phyloP scores from a whole-genome alignment of 2,797 vertebrate genomes.

The Tapera naevia region DNA sequence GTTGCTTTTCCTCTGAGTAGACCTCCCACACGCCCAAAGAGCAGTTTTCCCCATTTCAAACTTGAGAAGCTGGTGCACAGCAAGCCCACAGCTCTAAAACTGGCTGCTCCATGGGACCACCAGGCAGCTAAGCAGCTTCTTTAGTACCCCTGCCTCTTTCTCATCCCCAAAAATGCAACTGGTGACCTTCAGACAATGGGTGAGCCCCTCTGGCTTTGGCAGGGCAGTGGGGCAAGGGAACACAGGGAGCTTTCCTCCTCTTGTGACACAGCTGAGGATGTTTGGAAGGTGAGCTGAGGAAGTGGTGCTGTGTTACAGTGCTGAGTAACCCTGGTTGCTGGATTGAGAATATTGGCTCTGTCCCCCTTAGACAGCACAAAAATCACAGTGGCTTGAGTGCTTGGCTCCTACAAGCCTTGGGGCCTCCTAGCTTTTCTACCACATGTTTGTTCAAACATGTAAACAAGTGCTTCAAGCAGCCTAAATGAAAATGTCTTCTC shows the following conservation, averaged over 20 bases:
- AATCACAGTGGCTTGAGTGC: background rate
- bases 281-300: background rate
- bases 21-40: background rate
- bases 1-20: background rate
- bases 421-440: background rate
- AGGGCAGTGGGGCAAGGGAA: accelerated
- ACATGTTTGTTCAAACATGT: background rate
- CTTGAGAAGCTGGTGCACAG: background rate
- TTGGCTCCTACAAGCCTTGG: background rate
- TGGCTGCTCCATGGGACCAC: accelerated
- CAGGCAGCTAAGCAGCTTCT: background rate
- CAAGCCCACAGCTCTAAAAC: accelerated
- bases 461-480: background rate
- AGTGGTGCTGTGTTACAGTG: accelerated
- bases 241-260: background rate
- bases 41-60: accelerated
- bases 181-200: accelerated
- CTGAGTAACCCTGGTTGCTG: background rate
- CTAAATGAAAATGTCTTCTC: background rate
- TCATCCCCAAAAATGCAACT: background rate
- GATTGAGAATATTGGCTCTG: background rate
- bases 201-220: background rate
- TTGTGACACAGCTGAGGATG: accelerated
- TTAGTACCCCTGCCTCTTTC: background rate
- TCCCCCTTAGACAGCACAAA: background rate